phyloP scores from a whole-genome alignment of 2,888 invertebrate species.

The Smittia aterrima region DNA sequence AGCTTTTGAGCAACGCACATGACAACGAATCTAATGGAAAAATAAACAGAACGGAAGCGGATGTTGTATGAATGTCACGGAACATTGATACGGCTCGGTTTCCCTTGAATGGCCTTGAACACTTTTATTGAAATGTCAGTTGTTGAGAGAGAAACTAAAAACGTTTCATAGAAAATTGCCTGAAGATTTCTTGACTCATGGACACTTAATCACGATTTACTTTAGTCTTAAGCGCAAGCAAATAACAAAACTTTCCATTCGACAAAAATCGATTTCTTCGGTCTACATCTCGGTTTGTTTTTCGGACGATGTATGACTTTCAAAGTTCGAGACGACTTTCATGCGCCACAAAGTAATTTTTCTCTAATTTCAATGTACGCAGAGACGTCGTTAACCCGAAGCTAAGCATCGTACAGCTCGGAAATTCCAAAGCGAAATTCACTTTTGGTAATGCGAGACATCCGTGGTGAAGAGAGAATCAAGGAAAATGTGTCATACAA shows the following conservation, averaged over 20 bases:
- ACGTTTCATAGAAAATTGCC: no score
- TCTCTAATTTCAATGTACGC: no score
- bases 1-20: no score
- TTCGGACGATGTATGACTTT: neutral
- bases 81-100: neutral
- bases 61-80: slow-evolving; percentile 1
- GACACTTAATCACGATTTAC: slow-evolving; percentile 3
- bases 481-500: slow-evolving; percentile 24
- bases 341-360: no score
- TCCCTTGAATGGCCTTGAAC: neutral
- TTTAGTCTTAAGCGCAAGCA: slow-evolving; percentile 1
- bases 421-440: no score
- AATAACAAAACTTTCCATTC: slow-evolving; percentile 35
- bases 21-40: neutral
- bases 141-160: no score
- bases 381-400: no score
- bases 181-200: neutral
- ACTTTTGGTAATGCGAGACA: no score
- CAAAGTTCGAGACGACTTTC: no score
- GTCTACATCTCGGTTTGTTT: slow-evolving; percentile 31
- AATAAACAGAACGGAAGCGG: neutral
- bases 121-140: no score
- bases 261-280: slow-evolving; percentile 36
- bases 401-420: no score
- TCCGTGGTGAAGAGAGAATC: neutral